phyloP scores from a whole-genome alignment of 1,140 invertebrate species.

The Trachymyrmex cornetzi region DNA sequence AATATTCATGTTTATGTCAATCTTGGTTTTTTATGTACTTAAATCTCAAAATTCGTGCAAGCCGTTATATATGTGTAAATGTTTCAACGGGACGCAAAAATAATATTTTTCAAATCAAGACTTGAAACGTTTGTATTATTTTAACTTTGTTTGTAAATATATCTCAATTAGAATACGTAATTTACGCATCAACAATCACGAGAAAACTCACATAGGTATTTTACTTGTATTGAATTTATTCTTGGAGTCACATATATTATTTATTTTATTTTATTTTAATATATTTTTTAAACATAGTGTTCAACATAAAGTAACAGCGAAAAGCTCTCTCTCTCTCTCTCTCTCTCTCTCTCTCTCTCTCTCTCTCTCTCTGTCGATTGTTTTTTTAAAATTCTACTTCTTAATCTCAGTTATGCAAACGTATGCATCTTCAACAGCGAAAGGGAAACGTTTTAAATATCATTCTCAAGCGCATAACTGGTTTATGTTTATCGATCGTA shows the following conservation, averaged over 20 bases:
- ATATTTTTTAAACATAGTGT: no score
- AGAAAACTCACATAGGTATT: no score
- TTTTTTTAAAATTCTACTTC: neutral
- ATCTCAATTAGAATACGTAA: no score
- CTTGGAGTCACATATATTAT: no score
- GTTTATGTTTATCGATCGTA: constrained; percentile 39
- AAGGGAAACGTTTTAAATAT: constrained; percentile 12
- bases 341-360: no score
- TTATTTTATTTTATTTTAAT: no score
- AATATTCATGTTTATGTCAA: neutral
- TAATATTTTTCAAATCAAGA: neutral
- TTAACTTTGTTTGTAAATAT: no score
- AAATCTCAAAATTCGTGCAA: neutral
- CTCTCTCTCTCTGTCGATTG: neutral
- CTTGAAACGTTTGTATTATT: no score
- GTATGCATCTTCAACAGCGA: neutral
- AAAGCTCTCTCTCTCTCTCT: neutral
- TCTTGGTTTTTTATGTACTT: neutral
- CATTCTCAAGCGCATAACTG: constrained; percentile 9
- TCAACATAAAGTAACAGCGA: neutral
- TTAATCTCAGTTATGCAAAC: neutral
- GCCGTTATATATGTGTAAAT: neutral
- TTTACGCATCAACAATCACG: no score
- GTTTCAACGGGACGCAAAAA: neutral
- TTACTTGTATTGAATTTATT: no score